Evolutionary conservation across 2,888 invertebrate genomes (phyloP).

Genomic region (Drosophila buzzatii): DNA sequence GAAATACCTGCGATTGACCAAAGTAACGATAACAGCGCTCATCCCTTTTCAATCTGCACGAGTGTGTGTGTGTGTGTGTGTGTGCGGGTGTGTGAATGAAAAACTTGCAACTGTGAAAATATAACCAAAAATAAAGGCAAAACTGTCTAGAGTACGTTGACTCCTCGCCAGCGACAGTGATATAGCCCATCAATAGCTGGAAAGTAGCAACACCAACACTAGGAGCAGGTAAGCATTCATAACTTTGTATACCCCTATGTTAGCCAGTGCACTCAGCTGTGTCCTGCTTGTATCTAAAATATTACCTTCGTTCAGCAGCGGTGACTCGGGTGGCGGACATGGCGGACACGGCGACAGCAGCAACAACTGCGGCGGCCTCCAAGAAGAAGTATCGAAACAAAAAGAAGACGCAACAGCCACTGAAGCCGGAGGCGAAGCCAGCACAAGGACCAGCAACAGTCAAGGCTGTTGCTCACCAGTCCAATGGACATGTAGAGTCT

Average conservation of each 20-base stretch:
- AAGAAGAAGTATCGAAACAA: conserved; percentile 68
- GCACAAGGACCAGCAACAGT: conserved; percentile 11
- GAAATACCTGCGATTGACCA: conserved; percentile 21
- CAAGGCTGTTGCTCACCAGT: conserved; percentile 14
- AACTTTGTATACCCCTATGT: background rate
- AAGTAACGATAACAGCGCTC: conserved; percentile 28
- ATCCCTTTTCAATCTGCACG: conserved; percentile 23
- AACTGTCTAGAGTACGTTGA: conserved; percentile 47
- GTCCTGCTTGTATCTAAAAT: conserved; percentile 27
- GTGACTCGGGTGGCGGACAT: conserved; percentile 42
- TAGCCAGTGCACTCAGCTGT: conserved; percentile 48
- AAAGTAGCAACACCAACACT: conserved; percentile 33
- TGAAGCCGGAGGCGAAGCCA: conserved; percentile 26
- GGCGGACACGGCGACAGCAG: conserved; percentile 65
- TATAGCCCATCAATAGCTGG: conserved; percentile 31
- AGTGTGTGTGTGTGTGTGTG: conserved; percentile 36
- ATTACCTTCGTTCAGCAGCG: conserved; percentile 22
- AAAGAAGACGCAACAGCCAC: conserved; percentile 54
- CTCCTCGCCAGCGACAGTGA: conserved; percentile 28
- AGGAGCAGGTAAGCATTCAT: conserved; percentile 42
- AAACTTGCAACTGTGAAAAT: conserved; percentile 75
- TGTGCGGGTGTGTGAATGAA: conserved; percentile 70
- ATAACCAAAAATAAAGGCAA: conserved; percentile 72
- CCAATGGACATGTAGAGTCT: conserved; percentile 49
- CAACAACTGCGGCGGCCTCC: conserved; percentile 46